These are phyloP conservation scores for Eupithecia subumbrata DNA, from an alignment of 2,888 invertebrate species.

Conservation along the genomic window DNA sequence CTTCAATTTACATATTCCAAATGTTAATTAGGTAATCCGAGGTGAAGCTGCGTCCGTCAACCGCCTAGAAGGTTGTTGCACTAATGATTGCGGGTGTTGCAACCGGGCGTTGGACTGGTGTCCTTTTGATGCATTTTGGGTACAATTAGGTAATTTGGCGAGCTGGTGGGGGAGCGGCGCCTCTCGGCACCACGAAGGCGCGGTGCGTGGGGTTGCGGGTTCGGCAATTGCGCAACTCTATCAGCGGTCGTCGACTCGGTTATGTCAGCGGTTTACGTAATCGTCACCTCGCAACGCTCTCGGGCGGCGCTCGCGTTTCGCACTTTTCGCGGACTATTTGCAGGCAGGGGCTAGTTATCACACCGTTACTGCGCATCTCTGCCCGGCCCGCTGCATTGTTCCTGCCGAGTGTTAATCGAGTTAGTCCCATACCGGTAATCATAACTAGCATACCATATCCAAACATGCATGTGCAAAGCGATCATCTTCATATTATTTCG, in stretches of 20 bases:
- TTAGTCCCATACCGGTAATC: constrained; percentile 46
- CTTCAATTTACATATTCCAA: constrained; percentile 60
- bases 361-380: constrained; percentile 53
- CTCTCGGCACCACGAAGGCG: constrained; percentile 63
- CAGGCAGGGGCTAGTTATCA: constrained; percentile 71
- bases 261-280: constrained; percentile 83
- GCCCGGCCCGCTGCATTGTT: constrained; percentile 56
- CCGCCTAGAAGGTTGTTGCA: constrained; percentile 75
- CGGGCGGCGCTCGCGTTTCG: constrained; percentile 76
- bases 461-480: constrained; percentile 13
- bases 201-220: constrained; percentile 79
- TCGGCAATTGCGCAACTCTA: constrained; percentile 76
- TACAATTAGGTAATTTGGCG: constrained; percentile 78
- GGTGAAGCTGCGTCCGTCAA: constrained; percentile 61
- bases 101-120: constrained; percentile 73
- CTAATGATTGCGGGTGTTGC: constrained; percentile 72
- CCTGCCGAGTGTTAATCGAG: constrained; percentile 54
- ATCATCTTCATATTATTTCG: neutral
- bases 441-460: constrained; percentile 15
- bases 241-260: constrained; percentile 82
- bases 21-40: constrained; percentile 55
- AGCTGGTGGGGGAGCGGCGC: constrained; percentile 63
- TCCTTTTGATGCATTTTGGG: constrained; percentile 80
- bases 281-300: constrained; percentile 79
- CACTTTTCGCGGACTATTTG: constrained; percentile 79